These are phyloP conservation scores for Bradypodion pumilum DNA, from an alignment of 2,797 vertebrate genomes.

Conservation along the genomic window DNA sequence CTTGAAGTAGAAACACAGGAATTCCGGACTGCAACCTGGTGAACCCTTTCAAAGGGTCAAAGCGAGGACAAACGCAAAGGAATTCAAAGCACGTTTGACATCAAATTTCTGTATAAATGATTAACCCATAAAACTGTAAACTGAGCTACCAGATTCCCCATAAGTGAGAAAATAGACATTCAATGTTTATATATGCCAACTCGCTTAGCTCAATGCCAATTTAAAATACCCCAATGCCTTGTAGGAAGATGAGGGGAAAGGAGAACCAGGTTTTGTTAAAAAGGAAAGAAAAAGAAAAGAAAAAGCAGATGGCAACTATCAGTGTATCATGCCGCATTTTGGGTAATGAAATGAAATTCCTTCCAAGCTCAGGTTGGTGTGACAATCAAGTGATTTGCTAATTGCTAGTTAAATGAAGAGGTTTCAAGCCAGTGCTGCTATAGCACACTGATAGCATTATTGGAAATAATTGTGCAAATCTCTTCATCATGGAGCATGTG, in stretches of 20 bases:
- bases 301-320: constrained; percentile 10
- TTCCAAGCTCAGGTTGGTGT: constrained; percentile 20
- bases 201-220: neutral
- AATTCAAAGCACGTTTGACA: neutral
- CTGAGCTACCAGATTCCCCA: neutral
- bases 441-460: neutral
- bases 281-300: neutral
- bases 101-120: constrained; percentile 18
- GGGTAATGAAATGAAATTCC: constrained; percentile 15
- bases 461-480: constrained; percentile 1
- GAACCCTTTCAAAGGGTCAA: neutral
- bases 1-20: neutral
- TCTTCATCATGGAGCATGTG: neutral
- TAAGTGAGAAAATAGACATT: neutral
- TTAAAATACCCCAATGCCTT: neutral
- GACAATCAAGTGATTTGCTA: constrained; percentile 31
- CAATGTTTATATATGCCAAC: constrained; percentile 7
- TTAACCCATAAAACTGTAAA: neutral
- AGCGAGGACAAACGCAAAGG: neutral
- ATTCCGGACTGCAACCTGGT: neutral
- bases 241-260: neutral
- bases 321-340: neutral
- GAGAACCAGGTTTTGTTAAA: neutral
- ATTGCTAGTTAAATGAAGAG: constrained; percentile 16
- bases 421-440: neutral